Conservation (phyloP, 2,888 invertebrate species). For the Rhagium mordax region DNA sequence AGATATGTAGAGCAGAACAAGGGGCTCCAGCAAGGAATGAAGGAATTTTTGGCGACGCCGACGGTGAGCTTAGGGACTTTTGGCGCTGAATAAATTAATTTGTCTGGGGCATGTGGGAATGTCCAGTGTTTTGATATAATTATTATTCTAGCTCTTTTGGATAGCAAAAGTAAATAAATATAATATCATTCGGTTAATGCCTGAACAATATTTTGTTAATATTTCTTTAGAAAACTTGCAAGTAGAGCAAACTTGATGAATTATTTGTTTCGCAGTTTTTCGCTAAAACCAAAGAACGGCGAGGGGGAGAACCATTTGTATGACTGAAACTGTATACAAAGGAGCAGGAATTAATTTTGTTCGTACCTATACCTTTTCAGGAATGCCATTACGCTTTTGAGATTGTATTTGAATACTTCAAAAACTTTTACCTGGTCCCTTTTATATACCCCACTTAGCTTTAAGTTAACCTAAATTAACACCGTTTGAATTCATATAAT, state of each 20-base stretch:
- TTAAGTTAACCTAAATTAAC: not conserved
- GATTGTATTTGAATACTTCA: not conserved
- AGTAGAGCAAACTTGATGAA: too few species aligned
- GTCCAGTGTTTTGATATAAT: not conserved
- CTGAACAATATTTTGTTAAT: too few species aligned
- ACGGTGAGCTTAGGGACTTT: not conserved
- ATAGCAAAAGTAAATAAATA: too few species aligned
- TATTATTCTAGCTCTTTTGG: too few species aligned
- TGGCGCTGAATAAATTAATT: not conserved
- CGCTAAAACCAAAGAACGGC: not conserved
- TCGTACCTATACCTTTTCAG: not conserved
- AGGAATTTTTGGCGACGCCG: not conserved
- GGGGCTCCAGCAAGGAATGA: not conserved
- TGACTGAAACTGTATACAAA: not conserved
- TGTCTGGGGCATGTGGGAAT: not conserved
- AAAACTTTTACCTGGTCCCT: constrained; percentile 6
- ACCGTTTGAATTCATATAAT: not conserved
- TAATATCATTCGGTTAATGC: too few species aligned
- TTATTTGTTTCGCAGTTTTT: too few species aligned
- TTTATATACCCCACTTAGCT: not conserved
- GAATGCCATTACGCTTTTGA: constrained; percentile 1
- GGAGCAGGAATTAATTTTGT: constrained; percentile 3
- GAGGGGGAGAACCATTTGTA: not conserved
- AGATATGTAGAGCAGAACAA: not conserved
- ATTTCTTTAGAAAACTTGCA: too few species aligned